phyloP scores from a whole-genome alignment of 2,113 vertebrate genomes.

The Noturus placidus region DNA sequence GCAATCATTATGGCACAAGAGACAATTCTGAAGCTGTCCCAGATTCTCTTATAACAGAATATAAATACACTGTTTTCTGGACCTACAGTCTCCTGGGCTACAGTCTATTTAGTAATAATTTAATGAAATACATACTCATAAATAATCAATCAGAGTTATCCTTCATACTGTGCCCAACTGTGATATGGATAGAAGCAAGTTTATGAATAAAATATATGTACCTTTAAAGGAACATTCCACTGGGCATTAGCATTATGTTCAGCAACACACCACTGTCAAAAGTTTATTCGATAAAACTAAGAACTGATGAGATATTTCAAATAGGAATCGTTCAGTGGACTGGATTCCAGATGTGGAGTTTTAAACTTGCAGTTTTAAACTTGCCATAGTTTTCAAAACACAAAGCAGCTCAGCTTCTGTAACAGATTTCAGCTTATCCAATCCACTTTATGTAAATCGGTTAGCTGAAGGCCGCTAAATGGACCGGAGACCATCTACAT shows the following conservation, averaged over 20 bases:
- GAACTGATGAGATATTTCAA: background rate
- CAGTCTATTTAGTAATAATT: background rate
- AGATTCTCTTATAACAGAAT: background rate
- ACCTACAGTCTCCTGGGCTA: background rate
- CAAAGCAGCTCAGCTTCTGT: background rate
- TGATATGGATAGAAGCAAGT: constrained; percentile 6
- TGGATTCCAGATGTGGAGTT: background rate
- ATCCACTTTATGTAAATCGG: background rate
- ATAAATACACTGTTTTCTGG: background rate
- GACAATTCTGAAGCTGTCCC: constrained; percentile 11
- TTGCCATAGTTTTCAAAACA: background rate
- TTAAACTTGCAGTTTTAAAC: too few relatives aligned
- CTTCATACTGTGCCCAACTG: background rate
- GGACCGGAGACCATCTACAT: background rate
- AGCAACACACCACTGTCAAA: constrained; percentile 36
- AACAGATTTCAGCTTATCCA: background rate
- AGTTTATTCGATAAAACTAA: background rate
- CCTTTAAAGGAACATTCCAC: constrained; percentile 39
- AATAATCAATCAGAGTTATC: background rate
- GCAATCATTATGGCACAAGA: background rate
- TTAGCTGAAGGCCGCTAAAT: background rate
- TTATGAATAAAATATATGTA: background rate
- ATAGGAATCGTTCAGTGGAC: background rate
- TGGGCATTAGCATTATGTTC: constrained; percentile 19
- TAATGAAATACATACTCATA: background rate